Percentiles rank a stretch among this genome's conserved stretches.
These are phyloP conservation scores for Danio kyathit DNA, from an alignment of 2,797 vertebrate genomes.

Conservation along the genomic window DNA sequence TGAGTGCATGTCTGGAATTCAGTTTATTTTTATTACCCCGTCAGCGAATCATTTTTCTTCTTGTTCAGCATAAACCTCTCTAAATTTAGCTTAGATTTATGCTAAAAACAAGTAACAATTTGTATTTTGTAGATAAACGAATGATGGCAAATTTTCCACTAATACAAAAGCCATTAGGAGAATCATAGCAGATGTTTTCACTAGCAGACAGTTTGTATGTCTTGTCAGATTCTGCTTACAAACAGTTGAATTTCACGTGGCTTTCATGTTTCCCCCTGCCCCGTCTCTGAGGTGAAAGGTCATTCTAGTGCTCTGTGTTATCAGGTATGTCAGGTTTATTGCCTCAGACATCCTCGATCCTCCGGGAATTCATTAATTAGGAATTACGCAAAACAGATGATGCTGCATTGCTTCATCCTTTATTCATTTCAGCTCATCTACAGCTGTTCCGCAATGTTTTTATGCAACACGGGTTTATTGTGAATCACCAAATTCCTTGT, in stretches of 20 bases:
- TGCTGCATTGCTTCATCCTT: slow-evolving; percentile 10
- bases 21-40: slow-evolving; percentile 6
- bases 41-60: background rate
- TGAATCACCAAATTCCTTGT: slow-evolving; percentile 69
- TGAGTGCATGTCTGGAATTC: background rate
- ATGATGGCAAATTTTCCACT: slow-evolving; percentile 36
- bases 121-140: slow-evolving; percentile 25
- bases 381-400: slow-evolving; percentile 78
- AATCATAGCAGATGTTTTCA: slow-evolving; percentile 23
- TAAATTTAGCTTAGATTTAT: slow-evolving; percentile 1
- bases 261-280: slow-evolving; percentile 28
- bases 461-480: slow-evolving; percentile 1
- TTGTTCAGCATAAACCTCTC: background rate
- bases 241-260: background rate
- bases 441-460: slow-evolving; percentile 38
- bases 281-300: slow-evolving; percentile 65
- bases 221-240: slow-evolving; percentile 36
- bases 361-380: slow-evolving; percentile 76
- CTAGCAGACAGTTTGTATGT: slow-evolving; percentile 17
- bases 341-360: slow-evolving; percentile 66
- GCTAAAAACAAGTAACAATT: slow-evolving; percentile 24
- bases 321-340: slow-evolving; percentile 75
- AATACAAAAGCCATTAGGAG: slow-evolving; percentile 24
- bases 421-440: slow-evolving; percentile 48
- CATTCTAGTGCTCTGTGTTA: slow-evolving; percentile 67